phyloP scores from a whole-genome alignment of 2,888 invertebrate species.

The Dasypogon diadema region DNA sequence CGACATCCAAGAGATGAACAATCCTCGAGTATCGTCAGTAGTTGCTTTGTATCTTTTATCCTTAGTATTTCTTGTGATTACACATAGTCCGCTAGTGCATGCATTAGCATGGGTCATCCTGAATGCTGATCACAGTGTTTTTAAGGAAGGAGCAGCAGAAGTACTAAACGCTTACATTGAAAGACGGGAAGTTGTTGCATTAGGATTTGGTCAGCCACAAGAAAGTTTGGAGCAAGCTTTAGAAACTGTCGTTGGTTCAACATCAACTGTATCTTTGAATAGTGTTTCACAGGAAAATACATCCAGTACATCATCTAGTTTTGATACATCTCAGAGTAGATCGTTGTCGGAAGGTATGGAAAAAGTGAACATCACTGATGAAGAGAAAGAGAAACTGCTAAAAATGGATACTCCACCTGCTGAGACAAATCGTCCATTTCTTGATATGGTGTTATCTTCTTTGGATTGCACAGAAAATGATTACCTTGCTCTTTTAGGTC shows the following conservation, averaged over 20 bases:
- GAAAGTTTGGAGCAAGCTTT: conserved; percentile 83
- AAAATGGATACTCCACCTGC: conserved; percentile 59
- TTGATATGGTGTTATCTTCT: conserved; percentile 89
- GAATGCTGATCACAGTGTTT: conserved; percentile 81
- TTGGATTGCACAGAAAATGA: conserved; percentile 93
- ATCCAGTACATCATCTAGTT: conserved; percentile 56
- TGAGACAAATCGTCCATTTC: conserved; percentile 73
- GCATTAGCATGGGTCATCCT: conserved; percentile 91
- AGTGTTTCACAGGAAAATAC: conserved; percentile 38
- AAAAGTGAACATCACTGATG: conserved; percentile 87
- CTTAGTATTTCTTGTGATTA: conserved; percentile 94
- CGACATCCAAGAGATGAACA: conserved; percentile 72
- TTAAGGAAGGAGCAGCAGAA: conserved; percentile 77
- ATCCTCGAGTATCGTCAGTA: conserved; percentile 87
- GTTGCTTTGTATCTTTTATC: conserved; percentile 92
- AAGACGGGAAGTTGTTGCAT: conserved; percentile 72
- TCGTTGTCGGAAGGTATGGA: conserved; percentile 61
- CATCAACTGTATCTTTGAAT: conserved; percentile 55
- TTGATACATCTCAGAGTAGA: conserved; percentile 17
- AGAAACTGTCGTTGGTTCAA: conserved; percentile 68
- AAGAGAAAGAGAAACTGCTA: conserved; percentile 83
- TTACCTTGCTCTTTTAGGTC: conserved; percentile 90
- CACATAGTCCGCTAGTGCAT: conserved; percentile 90
- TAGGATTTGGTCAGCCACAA: conserved; percentile 78
- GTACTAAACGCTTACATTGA: conserved; percentile 76